phyloP scores from a whole-genome alignment of 2,113 vertebrate genomes.

The Steatornis caripensis region DNA sequence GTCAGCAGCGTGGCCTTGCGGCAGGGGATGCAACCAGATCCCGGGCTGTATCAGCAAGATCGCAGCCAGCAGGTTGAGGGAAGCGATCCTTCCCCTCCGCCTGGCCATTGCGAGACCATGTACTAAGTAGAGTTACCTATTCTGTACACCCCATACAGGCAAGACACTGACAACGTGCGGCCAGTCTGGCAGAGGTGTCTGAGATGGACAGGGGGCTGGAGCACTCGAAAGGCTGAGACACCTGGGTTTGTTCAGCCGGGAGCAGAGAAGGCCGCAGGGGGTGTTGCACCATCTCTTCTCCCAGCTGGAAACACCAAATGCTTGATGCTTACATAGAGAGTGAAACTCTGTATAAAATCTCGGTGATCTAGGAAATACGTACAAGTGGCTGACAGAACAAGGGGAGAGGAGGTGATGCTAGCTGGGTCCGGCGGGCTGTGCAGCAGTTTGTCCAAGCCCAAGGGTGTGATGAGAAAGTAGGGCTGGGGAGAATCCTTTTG shows the following conservation, averaged over 20 bases:
- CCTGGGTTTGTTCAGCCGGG: background rate
- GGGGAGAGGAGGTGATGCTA: background rate
- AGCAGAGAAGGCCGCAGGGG: background rate
- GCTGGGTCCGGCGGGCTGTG: background rate
- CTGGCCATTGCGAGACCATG: background rate
- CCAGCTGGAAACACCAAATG: background rate
- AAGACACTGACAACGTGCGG: background rate
- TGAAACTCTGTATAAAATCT: background rate
- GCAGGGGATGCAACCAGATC: background rate
- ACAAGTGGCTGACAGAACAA: background rate
- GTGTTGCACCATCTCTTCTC: background rate
- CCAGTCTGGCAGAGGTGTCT: background rate
- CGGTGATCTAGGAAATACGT: background rate
- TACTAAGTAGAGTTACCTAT: no score
- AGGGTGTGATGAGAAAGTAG: background rate
- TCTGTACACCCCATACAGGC: no score
- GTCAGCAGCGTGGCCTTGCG: background rate
- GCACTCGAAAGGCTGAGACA: background rate
- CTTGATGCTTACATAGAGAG: background rate
- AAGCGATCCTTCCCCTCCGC: background rate
- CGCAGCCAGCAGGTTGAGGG: background rate
- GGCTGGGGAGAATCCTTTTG: background rate
- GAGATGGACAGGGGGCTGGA: background rate
- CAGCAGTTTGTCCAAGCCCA: background rate
- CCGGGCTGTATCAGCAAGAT: background rate